Evolutionary conservation across 2,797 vertebrate species (phyloP).

Genomic region (Sebastes cheni): DNA sequence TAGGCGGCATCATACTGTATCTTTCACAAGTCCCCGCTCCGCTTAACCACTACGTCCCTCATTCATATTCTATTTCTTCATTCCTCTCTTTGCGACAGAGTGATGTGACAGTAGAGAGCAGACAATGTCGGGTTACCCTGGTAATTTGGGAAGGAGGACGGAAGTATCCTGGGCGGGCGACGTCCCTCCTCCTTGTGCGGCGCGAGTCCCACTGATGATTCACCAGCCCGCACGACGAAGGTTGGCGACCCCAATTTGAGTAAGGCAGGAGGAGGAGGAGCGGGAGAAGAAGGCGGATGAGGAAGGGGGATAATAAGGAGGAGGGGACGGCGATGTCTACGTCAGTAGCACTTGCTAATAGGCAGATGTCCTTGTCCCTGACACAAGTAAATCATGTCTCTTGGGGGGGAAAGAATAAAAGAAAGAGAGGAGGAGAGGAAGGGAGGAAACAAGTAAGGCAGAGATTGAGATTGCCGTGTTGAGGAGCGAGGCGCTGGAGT

Average conservation of each 20-base stretch:
- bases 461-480: slow-evolving; percentile 65
- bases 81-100: slow-evolving; percentile 59
- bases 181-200: slow-evolving; percentile 54
- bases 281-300: slow-evolving; percentile 65
- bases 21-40: slow-evolving; percentile 7
- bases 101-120: slow-evolving; percentile 81
- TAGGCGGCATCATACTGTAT: slow-evolving; percentile 6
- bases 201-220: slow-evolving; percentile 76
- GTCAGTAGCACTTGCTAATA: slow-evolving; percentile 81
- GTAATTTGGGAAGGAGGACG: slow-evolving; percentile 79
- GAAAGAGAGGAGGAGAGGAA: slow-evolving; percentile 49
- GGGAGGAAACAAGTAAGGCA: slow-evolving; percentile 57
- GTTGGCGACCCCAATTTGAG: slow-evolving; percentile 84
- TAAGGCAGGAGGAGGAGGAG: slow-evolving; percentile 74
- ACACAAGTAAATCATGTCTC: slow-evolving; percentile 84
- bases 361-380: slow-evolving; percentile 86
- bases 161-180: slow-evolving; percentile 67
- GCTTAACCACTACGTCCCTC: slow-evolving; percentile 23
- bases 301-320: slow-evolving; percentile 70
- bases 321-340: slow-evolving; percentile 71
- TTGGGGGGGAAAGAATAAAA: slow-evolving; percentile 58
- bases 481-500: slow-evolving; percentile 22
- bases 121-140: slow-evolving; percentile 84
- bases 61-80: slow-evolving; percentile 60
- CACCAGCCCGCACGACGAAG: slow-evolving; percentile 79